Percentiles rank a stretch among this genome's conserved stretches.
These are phyloP conservation scores for Nezara viridula DNA, from an alignment of 2,888 invertebrate genomes.

Conservation along the genomic window DNA sequence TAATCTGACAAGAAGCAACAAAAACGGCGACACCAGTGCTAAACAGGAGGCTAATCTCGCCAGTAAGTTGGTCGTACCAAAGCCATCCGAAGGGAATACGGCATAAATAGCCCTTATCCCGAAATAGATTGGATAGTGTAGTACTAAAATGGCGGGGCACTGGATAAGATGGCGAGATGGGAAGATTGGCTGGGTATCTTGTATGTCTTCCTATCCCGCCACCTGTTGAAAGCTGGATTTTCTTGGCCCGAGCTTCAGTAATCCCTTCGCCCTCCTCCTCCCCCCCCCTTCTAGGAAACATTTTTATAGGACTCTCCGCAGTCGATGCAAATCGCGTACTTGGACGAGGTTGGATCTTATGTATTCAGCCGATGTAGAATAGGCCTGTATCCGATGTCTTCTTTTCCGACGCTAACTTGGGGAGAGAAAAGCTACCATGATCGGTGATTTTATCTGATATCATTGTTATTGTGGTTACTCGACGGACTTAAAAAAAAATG, in stretches of 20 bases:
- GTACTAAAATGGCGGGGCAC: not conserved
- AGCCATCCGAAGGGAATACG: not conserved
- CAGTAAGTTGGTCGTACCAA: not conserved
- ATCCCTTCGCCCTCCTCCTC: not conserved
- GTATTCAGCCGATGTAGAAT: not conserved
- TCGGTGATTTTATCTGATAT: not conserved
- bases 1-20: not conserved
- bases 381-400: not conserved
- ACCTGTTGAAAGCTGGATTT: constrained; percentile 21
- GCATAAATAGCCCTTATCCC: constrained; percentile 23
- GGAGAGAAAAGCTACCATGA: not conserved
- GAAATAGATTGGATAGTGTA: constrained; percentile 21
- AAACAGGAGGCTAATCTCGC: not conserved
- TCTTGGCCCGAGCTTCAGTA: not conserved
- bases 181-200: constrained; percentile 13
- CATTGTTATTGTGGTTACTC: too few species aligned
- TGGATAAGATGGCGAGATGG: constrained; percentile 7
- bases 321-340: not conserved
- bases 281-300: not conserved
- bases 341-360: constrained; percentile 23
- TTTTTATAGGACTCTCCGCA: constrained; percentile 1
- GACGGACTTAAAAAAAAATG: too few species aligned
- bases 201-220: not conserved
- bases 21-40: not conserved
- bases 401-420: not conserved